Percentiles rank a stretch among this genome's conserved stretches.
Evolutionary conservation across 2,888 invertebrate genomes (phyloP).

Genomic region (Theretra japonica): DNA sequence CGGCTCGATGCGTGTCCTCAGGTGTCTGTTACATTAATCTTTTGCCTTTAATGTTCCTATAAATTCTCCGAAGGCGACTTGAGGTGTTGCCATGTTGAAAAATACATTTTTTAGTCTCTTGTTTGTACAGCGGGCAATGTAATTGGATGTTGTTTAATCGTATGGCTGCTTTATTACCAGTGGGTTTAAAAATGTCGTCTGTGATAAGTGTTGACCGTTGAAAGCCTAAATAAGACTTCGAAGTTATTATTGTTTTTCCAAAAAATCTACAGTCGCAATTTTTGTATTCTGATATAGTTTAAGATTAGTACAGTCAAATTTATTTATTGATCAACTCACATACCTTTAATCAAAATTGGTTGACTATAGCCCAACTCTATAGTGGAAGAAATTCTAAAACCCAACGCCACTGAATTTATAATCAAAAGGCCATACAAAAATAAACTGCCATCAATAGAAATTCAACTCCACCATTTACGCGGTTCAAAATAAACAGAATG

Average conservation of each 20-base stretch:
- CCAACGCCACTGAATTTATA: not conserved
- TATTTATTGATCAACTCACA: no score
- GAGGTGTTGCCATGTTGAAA: not conserved
- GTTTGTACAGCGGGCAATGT: not conserved
- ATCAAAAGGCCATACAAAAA: not conserved
- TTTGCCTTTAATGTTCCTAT: not conserved
- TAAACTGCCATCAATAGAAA: not conserved
- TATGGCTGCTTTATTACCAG: not conserved
- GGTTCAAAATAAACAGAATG: constrained; percentile 8
- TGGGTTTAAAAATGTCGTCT: not conserved
- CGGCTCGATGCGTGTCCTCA: not conserved
- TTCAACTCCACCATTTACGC: not conserved
- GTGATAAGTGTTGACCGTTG: no score
- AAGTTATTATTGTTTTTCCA: no score
- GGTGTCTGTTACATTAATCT: constrained; percentile 20
- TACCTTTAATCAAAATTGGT: no score
- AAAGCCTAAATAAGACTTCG: no score
- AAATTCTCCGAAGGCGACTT: not conserved
- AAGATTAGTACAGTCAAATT: no score
- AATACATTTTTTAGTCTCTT: not conserved
- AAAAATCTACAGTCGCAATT: no score
- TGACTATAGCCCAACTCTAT: no score
- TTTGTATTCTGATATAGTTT: no score
- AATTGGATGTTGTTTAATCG: not conserved
- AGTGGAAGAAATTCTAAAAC: no score